These are phyloP conservation scores for Cyclina sinensis DNA, from an alignment of 1,140 invertebrate species.

Conservation along the genomic window DNA sequence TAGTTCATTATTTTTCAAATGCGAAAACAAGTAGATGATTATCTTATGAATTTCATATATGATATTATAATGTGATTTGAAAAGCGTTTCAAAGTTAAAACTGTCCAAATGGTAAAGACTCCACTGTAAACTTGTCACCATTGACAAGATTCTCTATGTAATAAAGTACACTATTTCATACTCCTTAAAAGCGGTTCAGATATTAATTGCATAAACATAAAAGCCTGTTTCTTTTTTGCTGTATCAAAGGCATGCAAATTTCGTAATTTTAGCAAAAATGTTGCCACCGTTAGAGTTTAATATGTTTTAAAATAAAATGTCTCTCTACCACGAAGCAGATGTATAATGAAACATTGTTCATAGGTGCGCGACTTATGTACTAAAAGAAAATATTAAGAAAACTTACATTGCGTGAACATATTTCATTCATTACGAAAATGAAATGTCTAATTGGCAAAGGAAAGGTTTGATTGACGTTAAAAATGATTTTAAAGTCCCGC, in stretches of 20 bases:
- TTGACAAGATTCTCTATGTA: conserved; percentile 3
- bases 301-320: conserved; percentile 1
- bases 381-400: neutral
- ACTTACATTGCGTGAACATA: neutral
- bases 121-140: conserved; percentile 1
- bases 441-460: conserved; percentile 1
- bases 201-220: neutral
- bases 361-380: neutral
- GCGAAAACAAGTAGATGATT: neutral
- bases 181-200: neutral
- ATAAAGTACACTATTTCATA: conserved; percentile 10
- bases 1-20: neutral
- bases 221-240: neutral
- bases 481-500: conserved; percentile 7
- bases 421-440: conserved; percentile 36
- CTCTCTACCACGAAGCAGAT: neutral
- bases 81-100: neutral
- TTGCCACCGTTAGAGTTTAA: neutral
- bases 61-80: neutral
- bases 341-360: conserved; percentile 21
- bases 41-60: neutral
- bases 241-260: conserved; percentile 19
- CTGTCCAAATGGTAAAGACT: neutral
- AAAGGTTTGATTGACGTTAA: conserved; percentile 19
- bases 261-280: neutral